These are phyloP conservation scores for Catostylus mosaicus DNA, from an alignment of 30 jellyfish, hydroid and myxozoan species.

Conservation along the genomic window DNA sequence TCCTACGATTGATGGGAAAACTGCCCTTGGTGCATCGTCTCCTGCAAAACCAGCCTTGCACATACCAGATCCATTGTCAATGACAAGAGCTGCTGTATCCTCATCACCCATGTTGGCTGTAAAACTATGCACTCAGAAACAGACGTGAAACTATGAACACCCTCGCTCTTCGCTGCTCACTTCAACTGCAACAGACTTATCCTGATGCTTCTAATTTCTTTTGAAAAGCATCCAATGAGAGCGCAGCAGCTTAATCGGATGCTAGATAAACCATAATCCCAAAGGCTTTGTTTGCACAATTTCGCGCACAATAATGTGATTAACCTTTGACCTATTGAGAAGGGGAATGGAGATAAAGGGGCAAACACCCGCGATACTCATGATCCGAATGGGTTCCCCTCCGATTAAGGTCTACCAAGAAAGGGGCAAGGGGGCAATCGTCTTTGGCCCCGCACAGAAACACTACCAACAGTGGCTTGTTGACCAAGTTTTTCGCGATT, in stretches of 20 bases:
- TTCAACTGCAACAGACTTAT: not conserved
- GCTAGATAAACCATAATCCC: not conserved
- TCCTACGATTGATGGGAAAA: constrained; percentile 98
- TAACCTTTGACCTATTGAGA: not conserved
- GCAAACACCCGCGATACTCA: too few relatives aligned
- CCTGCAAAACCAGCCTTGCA: constrained; percentile 99
- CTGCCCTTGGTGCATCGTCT: constrained; percentile 99
- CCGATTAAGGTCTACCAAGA: too few relatives aligned
- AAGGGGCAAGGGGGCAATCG: too few relatives aligned
- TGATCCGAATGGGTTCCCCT: too few relatives aligned
- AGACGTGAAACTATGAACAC: not conserved
- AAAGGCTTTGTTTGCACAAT: not conserved
- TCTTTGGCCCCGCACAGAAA: too few relatives aligned
- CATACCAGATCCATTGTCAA: constrained; percentile 76
- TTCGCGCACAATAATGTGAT: not conserved
- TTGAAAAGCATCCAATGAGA: constrained; percentile 2
- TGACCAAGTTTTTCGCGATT: too few relatives aligned
- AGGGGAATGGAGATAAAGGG: too few relatives aligned
- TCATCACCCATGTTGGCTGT: not conserved
- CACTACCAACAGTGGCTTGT: too few relatives aligned
- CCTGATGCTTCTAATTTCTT: not conserved
- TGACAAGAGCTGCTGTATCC: constrained; percentile 20
- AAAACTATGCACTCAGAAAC: not conserved
- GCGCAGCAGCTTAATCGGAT: not conserved
- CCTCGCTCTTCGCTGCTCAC: not conserved